These are phyloP conservation scores for Amphimedon queenslandica DNA, from an alignment of 37 sponge, comb jelly and placozoan genomes.

Conservation along the genomic window DNA sequence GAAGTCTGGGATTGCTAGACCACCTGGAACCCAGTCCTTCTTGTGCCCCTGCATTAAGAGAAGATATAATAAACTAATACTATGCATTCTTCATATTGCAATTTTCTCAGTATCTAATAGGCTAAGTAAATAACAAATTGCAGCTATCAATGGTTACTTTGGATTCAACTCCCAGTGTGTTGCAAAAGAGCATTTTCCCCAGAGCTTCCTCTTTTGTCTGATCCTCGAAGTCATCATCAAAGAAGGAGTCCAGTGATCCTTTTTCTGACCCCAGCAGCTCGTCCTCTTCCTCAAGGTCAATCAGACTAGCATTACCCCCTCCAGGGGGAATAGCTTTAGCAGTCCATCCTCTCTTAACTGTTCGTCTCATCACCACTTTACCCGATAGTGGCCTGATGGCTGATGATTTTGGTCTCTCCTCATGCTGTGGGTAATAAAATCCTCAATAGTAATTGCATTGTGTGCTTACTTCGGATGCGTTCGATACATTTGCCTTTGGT, in stretches of 20 bases:
- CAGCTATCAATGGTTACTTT: conserved; percentile 31
- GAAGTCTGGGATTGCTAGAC: conserved; percentile 57
- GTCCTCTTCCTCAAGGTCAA: conserved; percentile 15
- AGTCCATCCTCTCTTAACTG: conserved; percentile 54
- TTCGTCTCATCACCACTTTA: conserved; percentile 44
- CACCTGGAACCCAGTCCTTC: conserved; percentile 72
- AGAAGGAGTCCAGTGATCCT: conserved; percentile 47
- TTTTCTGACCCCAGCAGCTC: neutral
- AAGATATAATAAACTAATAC: too few relatives aligned
- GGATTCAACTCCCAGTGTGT: conserved; percentile 45
- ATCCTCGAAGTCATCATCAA: conserved; percentile 53
- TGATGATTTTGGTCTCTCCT: conserved; percentile 41
- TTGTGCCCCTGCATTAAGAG: neutral
- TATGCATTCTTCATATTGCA: too few relatives aligned
- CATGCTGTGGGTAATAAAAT: too few relatives aligned
- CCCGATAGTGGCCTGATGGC: conserved; percentile 65
- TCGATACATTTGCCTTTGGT: too few relatives aligned
- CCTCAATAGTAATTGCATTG: too few relatives aligned
- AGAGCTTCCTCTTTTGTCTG: conserved; percentile 26
- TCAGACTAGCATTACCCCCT: neutral
- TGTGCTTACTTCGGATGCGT: too few relatives aligned
- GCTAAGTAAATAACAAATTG: neutral
- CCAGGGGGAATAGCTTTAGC: conserved; percentile 20
- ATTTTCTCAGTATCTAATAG: too few relatives aligned
- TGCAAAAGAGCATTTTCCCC: conserved; percentile 58